A percentile compares a stretch with the other conserved stretches of the same genome.
These are phyloP conservation scores for Echinometra lucunter DNA, from an alignment of 53 echinoderm and acorn worm genomes.

Conservation along the genomic window DNA sequence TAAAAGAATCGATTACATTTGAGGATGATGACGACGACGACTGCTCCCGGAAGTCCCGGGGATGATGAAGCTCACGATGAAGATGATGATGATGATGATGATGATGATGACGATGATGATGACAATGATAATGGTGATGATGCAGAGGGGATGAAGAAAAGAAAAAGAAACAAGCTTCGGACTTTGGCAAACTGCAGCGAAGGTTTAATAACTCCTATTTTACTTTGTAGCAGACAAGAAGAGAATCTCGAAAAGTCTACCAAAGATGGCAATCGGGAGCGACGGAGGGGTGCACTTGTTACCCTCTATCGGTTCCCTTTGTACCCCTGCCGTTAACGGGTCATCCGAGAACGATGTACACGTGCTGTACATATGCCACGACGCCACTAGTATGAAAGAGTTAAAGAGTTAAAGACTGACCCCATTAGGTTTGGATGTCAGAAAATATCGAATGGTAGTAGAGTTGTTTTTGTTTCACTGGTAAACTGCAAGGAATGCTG, in stretches of 20 bases:
- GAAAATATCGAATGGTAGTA: background rate
- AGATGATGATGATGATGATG: too few relatives aligned
- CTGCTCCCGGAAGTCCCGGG: too few relatives aligned
- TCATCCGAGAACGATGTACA: background rate
- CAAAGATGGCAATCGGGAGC: background rate
- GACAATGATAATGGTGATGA: too few relatives aligned
- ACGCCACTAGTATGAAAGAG: background rate
- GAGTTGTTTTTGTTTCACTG: background rate
- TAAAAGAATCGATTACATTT: too few relatives aligned
- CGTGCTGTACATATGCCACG: background rate
- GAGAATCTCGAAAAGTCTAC: background rate
- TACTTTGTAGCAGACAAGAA: background rate
- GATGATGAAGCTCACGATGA: too few relatives aligned
- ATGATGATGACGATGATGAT: too few relatives aligned
- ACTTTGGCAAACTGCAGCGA: too few relatives aligned
- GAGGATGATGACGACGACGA: too few relatives aligned
- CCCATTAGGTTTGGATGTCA: slow-evolving; percentile 13
- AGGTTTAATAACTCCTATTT: background rate
- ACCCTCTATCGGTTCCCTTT: slow-evolving; percentile 35
- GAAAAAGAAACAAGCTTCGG: too few relatives aligned
- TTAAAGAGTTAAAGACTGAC: slow-evolving; percentile 43
- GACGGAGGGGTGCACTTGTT: background rate
- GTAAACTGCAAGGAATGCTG: background rate
- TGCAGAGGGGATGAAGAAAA: too few relatives aligned
- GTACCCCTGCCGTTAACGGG: slow-evolving; percentile 11